phyloP scores from a whole-genome alignment of 2,797 vertebrate genomes.

The Psittacula echo region DNA sequence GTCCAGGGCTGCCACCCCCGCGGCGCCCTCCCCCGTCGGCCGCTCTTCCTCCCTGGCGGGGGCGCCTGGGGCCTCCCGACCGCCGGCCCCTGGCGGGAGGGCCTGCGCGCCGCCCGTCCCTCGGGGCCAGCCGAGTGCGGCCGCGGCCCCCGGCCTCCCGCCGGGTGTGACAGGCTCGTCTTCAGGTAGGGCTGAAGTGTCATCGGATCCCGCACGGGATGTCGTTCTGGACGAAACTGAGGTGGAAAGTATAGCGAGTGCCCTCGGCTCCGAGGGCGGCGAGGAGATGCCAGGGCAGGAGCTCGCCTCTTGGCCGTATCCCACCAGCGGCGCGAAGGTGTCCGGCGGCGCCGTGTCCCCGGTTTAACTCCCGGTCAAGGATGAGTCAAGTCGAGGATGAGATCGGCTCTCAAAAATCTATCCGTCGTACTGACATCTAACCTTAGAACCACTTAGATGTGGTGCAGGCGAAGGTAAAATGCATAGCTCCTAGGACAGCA shows the following conservation, averaged over 20 bases:
- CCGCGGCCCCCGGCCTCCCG: not conserved
- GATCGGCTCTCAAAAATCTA: not conserved
- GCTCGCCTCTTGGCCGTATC: not conserved
- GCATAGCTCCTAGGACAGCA: not conserved
- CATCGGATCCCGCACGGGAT: accelerated
- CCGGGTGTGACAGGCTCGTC: not conserved
- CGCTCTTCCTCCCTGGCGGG: not conserved
- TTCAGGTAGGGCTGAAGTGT: accelerated
- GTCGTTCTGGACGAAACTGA: not conserved
- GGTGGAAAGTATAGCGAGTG: not conserved
- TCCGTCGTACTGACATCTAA: not conserved
- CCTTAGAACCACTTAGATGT: not conserved
- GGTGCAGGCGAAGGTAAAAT: not conserved
- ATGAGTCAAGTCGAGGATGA: not conserved
- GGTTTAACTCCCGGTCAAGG: not conserved
- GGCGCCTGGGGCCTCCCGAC: not conserved
- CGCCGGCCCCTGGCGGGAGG: not conserved
- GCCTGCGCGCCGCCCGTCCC: not conserved
- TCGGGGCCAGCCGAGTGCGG: not conserved
- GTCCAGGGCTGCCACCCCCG: not conserved
- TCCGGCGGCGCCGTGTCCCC: not conserved
- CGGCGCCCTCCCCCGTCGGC: not conserved
- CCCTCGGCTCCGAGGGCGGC: not conserved
- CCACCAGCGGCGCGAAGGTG: not conserved
- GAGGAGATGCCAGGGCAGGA: not conserved